phyloP scores from a whole-genome alignment of 2,797 vertebrate genomes.

The Astyanax mexicanus region DNA sequence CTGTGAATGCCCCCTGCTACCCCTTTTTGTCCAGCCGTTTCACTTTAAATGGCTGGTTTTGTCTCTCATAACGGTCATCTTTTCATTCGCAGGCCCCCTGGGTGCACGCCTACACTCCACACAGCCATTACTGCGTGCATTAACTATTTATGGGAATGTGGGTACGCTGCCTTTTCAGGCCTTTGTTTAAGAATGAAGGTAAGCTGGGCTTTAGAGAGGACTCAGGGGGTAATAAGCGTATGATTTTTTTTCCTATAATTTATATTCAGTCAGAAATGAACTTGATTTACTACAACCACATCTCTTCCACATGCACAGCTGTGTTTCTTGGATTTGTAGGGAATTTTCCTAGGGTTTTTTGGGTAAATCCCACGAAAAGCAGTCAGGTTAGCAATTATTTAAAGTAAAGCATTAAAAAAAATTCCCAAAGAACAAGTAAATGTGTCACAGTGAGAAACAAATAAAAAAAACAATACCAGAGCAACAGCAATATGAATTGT shows the following conservation, averaged over 20 bases:
- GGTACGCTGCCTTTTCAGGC: background rate
- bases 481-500: too few species aligned
- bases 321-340: background rate
- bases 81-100: slow-evolving; percentile 10
- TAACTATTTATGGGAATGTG: slow-evolving; percentile 25
- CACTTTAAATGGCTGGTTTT: background rate
- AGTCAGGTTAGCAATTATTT: too few species aligned
- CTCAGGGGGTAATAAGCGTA: background rate
- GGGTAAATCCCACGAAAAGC: too few species aligned
- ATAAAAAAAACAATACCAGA: too few species aligned
- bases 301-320: background rate
- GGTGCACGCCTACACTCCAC: background rate
- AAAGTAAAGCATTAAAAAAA: too few species aligned
- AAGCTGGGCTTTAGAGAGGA: background rate
- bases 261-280: background rate
- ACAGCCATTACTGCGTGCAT: slow-evolving; percentile 25
- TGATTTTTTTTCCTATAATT: background rate
- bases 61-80: slow-evolving; percentile 15
- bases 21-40: slow-evolving; percentile 2
- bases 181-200: background rate
- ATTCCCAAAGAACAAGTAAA: too few species aligned
- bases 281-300: background rate
- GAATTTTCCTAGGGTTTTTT: background rate
- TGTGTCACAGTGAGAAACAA: too few species aligned
- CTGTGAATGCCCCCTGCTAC: background rate